Conservation (phyloP, 1,140 invertebrate genomes). For the Diachasma alloeum region DNA sequence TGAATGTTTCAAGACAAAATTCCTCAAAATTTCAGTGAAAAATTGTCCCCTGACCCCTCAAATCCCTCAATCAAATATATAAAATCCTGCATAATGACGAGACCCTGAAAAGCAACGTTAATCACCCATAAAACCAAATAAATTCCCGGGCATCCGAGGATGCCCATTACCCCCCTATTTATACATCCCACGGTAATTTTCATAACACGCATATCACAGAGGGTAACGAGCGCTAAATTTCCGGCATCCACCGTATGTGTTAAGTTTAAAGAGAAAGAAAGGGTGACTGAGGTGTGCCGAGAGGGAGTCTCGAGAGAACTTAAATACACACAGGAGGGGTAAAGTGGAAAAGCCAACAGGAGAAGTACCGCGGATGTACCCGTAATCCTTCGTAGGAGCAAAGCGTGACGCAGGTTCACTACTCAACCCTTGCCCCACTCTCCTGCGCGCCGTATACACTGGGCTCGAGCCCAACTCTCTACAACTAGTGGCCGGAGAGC, state of each 20-base stretch:
- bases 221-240: slow-evolving; percentile 34
- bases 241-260: slow-evolving; percentile 20
- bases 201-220: slow-evolving; percentile 23
- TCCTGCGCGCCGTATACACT: slow-evolving; percentile 18
- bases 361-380: neutral
- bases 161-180: neutral
- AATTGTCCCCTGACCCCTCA: too few species aligned
- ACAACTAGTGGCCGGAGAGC: neutral
- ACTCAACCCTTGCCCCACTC: neutral
- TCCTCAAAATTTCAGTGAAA: too few species aligned
- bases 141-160: neutral
- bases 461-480: neutral
- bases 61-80: neutral
- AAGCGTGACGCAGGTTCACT: slow-evolving; percentile 23
- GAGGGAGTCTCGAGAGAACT: slow-evolving; percentile 1
- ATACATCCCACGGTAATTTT: slow-evolving; percentile 23
- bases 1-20: too few species aligned
- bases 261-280: slow-evolving; percentile 15
- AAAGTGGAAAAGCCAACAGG: neutral
- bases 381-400: slow-evolving; percentile 12
- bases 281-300: neutral
- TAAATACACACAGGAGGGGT: neutral
- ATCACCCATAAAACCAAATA: neutral
- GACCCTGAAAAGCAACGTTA: neutral
- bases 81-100: neutral